Conservation (phyloP, 2,888 invertebrate species). For the Megalurothrips usitatus region DNA sequence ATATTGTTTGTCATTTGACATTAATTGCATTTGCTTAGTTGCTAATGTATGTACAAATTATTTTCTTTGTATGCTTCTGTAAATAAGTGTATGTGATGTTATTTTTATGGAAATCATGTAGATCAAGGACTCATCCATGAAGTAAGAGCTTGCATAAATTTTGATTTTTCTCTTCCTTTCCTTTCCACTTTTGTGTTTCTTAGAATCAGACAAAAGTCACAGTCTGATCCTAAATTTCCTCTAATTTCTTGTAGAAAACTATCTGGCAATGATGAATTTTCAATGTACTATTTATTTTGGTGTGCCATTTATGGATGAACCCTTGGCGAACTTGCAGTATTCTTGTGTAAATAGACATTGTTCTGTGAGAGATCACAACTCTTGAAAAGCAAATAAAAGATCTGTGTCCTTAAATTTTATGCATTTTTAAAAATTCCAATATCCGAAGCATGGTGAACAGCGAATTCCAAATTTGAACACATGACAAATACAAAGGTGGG, state of each 20-base stretch:
- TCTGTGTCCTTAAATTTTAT: too few relatives aligned
- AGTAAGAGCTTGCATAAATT: neutral
- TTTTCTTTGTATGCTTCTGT: slow-evolving; percentile 19
- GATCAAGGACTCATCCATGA: neutral
- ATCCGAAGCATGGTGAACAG: too few relatives aligned
- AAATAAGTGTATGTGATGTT: slow-evolving; percentile 18
- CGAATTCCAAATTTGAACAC: too few relatives aligned
- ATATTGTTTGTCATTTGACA: slow-evolving; percentile 20
- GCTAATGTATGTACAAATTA: slow-evolving; percentile 12
- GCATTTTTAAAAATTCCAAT: too few relatives aligned
- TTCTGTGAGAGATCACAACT: too few relatives aligned
- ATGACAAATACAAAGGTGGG: too few relatives aligned
- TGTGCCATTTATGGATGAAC: slow-evolving; percentile 11
- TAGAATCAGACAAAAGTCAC: too few relatives aligned
- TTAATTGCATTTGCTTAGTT: neutral
- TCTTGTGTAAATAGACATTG: slow-evolving; percentile 1
- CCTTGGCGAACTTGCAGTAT: slow-evolving; percentile 4
- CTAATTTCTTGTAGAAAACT: too few relatives aligned
- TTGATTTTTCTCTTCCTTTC: neutral
- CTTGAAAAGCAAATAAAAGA: too few relatives aligned
- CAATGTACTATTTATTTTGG: neutral
- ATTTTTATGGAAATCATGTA: neutral
- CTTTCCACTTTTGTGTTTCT: too few relatives aligned
- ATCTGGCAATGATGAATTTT: neutral
- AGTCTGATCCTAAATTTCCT: too few relatives aligned